These are phyloP conservation scores for Scarus forsteni DNA, from an alignment of 2,797 vertebrate genomes.

Conservation along the genomic window DNA sequence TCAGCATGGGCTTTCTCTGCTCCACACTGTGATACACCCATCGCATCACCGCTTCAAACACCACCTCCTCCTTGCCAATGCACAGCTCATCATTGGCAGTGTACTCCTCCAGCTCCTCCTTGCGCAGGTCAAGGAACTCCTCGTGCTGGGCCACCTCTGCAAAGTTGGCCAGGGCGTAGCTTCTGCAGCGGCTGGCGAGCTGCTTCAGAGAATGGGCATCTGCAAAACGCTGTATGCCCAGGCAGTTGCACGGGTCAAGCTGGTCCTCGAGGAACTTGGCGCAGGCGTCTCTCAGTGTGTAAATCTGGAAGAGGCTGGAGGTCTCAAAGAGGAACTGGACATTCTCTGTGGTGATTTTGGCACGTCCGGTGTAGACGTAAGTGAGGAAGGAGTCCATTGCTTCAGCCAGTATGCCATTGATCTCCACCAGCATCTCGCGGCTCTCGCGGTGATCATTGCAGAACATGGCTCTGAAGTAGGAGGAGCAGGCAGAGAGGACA, in stretches of 20 bases:
- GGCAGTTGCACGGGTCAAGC: constrained; percentile 96
- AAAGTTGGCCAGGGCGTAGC: constrained; percentile 92
- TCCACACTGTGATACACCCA: constrained; percentile 95
- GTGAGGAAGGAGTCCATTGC: constrained; percentile 98
- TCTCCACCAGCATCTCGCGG: constrained; percentile 97
- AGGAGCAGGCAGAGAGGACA: constrained; percentile 96
- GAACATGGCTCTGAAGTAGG: constrained; percentile 99
- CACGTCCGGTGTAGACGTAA: constrained; percentile 97
- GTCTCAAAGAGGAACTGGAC: constrained; percentile 98
- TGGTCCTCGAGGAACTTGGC: constrained; percentile 98
- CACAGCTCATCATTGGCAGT: constrained; percentile 93
- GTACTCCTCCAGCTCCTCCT: constrained; percentile 95
- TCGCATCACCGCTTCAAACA: constrained; percentile 96
- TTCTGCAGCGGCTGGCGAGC: constrained; percentile 92
- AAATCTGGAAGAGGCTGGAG: constrained; percentile 96
- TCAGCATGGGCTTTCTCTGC: constrained; percentile 88
- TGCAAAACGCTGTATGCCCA: constrained; percentile 97
- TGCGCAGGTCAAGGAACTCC: constrained; percentile 94
- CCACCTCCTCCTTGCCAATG: constrained; percentile 93
- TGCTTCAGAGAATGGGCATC: constrained; percentile 95
- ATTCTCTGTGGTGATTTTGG: constrained; percentile 96
- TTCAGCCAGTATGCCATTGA: constrained; percentile 96
- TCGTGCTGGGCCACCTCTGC: constrained; percentile 94
- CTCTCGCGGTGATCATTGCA: constrained; percentile 98
- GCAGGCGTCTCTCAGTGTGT: constrained; percentile 92